These are phyloP conservation scores for Folsomia candida DNA, from an alignment of 2,888 invertebrate species.

Conservation along the genomic window DNA sequence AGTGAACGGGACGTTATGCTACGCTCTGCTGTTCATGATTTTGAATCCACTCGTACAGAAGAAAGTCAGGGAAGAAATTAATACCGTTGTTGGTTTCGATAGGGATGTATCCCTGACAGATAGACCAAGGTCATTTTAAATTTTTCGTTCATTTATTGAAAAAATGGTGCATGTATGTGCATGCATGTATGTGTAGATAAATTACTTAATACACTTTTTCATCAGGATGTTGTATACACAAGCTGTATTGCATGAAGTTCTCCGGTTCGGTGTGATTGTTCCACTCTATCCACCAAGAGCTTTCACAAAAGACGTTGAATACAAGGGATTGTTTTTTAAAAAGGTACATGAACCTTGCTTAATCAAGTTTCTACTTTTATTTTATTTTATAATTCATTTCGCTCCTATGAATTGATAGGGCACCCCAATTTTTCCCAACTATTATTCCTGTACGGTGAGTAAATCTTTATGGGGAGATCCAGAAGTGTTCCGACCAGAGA, in stretches of 20 bases:
- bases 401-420: constrained; percentile 1
- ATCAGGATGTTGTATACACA: constrained; percentile 21
- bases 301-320: neutral
- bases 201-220: no score
- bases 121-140: neutral
- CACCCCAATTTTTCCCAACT: constrained; percentile 10
- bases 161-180: neutral
- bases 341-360: no score
- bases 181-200: neutral
- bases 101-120: constrained; percentile 2
- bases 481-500: constrained; percentile 10
- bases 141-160: neutral
- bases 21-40: constrained; percentile 17
- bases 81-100: neutral
- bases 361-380: no score
- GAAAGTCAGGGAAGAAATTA: constrained; percentile 18
- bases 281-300: constrained; percentile 16
- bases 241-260: constrained; percentile 14
- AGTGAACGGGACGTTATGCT: constrained; percentile 15
- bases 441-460: constrained; percentile 10
- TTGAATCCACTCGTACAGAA: constrained; percentile 14
- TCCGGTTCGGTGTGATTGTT: constrained; percentile 10
- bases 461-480: constrained; percentile 19
- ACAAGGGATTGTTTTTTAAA: constrained; percentile 17
- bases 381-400: neutral